phyloP scores from a whole-genome alignment of 2,113 vertebrate species.

The Papio anubis region DNA sequence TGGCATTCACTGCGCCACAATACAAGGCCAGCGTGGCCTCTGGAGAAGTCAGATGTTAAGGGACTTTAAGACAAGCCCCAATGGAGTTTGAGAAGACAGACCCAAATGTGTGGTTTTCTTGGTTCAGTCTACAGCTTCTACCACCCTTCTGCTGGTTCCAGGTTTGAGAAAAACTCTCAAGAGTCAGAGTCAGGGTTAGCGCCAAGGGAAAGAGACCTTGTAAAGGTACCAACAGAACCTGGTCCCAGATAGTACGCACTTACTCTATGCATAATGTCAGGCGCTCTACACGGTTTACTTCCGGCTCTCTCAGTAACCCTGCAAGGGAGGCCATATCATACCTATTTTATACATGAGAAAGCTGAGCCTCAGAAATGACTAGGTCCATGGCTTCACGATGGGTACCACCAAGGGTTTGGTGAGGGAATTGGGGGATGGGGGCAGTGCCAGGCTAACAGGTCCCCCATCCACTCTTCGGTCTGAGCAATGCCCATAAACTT shows the following conservation, averaged over 20 bases:
- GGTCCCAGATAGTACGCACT: accelerated
- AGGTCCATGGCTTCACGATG: background rate
- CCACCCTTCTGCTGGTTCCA: accelerated
- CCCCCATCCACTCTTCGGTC: background rate
- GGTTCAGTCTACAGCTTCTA: background rate
- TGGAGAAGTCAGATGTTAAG: background rate
- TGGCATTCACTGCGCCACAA: background rate
- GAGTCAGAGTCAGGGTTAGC: background rate
- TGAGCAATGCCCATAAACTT: background rate
- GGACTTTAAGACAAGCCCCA: background rate
- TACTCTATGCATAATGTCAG: no score
- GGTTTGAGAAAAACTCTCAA: background rate
- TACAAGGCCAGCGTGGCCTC: background rate
- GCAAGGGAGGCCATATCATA: background rate
- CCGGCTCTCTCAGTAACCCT: background rate
- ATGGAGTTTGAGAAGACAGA: background rate
- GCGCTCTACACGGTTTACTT: background rate
- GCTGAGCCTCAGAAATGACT: background rate
- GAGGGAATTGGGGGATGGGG: accelerated
- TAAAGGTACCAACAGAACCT: background rate
- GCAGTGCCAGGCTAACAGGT: no score
- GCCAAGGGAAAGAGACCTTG: background rate
- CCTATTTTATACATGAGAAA: background rate
- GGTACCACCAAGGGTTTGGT: background rate
- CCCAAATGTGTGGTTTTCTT: background rate